A percentile compares a stretch with the other conserved stretches of the same genome.
Conservation (phyloP, 2,113 vertebrate species). For the Macquaria ambigua region DNA sequence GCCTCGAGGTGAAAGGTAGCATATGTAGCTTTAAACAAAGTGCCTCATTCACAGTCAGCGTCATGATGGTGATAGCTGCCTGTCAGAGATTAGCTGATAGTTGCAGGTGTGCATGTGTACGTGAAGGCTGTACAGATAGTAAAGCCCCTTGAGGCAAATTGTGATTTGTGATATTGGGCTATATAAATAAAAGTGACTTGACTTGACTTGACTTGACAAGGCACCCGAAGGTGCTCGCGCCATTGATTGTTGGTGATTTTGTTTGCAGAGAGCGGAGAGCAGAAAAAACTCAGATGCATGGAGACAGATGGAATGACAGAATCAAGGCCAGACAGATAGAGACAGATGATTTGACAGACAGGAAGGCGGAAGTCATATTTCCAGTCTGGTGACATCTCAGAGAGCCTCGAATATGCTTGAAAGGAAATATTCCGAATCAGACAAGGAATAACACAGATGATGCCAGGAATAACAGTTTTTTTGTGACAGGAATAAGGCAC, state of each 20-base stretch:
- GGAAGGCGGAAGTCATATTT: conserved; percentile 29
- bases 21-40: conserved; percentile 1
- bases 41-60: neutral
- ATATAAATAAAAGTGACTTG: too few relatives aligned
- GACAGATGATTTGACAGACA: conserved; percentile 18
- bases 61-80: neutral
- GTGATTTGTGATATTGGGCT: too few relatives aligned
- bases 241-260: neutral
- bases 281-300: neutral
- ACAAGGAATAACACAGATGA: conserved; percentile 19
- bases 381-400: conserved; percentile 30
- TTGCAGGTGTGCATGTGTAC: neutral
- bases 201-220: too few relatives aligned
- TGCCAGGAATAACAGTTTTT: conserved; percentile 41
- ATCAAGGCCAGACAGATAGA: conserved; percentile 8
- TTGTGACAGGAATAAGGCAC: conserved; percentile 6
- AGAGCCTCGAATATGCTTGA: neutral
- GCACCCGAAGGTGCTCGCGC: neutral
- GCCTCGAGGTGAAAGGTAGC: neutral
- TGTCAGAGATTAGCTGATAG: conserved; percentile 11
- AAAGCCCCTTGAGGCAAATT: too few relatives aligned
- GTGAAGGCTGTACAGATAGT: neutral
- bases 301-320: conserved; percentile 18
- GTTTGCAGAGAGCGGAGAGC: neutral
- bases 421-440: conserved; percentile 1